A percentile compares a stretch with the other conserved stretches of the same genome.
Evolutionary conservation across 2,113 vertebrate species (phyloP).

Genomic region (Lophius piscatorius): DNA sequence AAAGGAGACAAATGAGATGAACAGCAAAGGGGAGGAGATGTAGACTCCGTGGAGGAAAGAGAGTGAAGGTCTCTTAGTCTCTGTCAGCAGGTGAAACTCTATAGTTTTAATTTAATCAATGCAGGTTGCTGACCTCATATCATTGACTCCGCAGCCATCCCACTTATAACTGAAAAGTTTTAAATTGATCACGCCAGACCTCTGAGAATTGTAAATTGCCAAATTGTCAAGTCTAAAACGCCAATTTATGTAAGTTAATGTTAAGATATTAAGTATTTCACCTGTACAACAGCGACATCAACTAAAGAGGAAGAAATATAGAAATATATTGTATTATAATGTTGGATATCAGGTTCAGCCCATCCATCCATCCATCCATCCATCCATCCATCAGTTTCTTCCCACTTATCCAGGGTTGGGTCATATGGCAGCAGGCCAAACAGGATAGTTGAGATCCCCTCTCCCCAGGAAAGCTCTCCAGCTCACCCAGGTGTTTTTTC

Average conservation of each 20-base stretch:
- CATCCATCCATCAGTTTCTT: too few species aligned
- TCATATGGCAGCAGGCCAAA: too few species aligned
- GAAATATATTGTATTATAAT: too few species aligned
- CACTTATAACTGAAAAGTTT: slow-evolving; percentile 15
- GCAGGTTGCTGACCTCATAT: slow-evolving; percentile 20
- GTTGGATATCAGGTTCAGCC: too few species aligned
- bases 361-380: slow-evolving; percentile 12
- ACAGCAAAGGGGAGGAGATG: slow-evolving; percentile 43
- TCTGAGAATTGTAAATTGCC: slow-evolving; percentile 26
- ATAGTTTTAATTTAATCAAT: slow-evolving; percentile 33
- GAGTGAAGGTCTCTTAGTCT: slow-evolving; percentile 31
- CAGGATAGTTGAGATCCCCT: too few species aligned
- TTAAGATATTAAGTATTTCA: too few species aligned
- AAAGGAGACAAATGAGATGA: slow-evolving; percentile 64
- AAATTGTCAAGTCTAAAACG: too few species aligned
- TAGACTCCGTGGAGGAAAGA: slow-evolving; percentile 47
- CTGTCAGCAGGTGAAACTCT: slow-evolving; percentile 15
- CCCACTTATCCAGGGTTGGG: too few species aligned
- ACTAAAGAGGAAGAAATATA: too few species aligned
- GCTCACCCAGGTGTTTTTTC: too few species aligned
- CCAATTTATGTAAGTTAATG: slow-evolving; percentile 2
- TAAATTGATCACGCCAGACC: not conserved
- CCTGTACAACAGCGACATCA: too few species aligned
- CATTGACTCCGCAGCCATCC: not conserved
- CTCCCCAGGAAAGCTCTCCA: too few species aligned